Conservation (phyloP, 2,113 vertebrate species). For the Daubentonia madagascariensis region DNA sequence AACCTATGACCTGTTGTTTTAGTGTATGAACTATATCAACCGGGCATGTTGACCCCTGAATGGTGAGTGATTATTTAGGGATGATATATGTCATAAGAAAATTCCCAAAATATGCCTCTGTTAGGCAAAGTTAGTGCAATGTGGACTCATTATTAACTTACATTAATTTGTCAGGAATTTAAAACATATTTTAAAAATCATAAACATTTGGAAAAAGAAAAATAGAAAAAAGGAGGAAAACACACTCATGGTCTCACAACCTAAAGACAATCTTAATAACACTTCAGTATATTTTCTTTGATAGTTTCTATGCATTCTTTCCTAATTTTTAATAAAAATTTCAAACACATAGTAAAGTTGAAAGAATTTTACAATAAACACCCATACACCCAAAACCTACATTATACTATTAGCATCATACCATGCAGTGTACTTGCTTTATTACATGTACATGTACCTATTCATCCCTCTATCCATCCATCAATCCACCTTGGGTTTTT, state of each 20-base stretch:
- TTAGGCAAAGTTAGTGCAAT: not conserved
- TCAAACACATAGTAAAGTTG: not conserved
- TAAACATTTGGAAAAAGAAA: not conserved
- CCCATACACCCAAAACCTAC: not conserved
- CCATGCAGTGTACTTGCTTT: not conserved
- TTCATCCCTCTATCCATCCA: not conserved
- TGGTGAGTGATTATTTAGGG: not conserved
- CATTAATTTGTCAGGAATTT: not conserved
- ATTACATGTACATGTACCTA: not conserved
- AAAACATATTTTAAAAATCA: not conserved
- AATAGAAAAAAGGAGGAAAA: not conserved
- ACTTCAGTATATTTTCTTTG: not conserved
- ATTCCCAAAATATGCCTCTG: slow-evolving; percentile 16
- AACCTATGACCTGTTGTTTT: slow-evolving; percentile 53
- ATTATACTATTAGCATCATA: not conserved
- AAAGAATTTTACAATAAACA: not conserved
- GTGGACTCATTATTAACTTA: not conserved
- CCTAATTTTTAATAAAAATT: slow-evolving; percentile 10
- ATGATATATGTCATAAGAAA: not conserved
- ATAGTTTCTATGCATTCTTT: slow-evolving; percentile 8
- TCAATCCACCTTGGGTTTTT: not conserved
- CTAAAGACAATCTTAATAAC: not conserved
- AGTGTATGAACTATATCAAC: slow-evolving; percentile 26
- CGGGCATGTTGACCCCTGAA: not conserved
- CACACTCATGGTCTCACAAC: not conserved